phyloP scores from a whole-genome alignment of 2,888 invertebrate genomes.

The Nebria salina region DNA sequence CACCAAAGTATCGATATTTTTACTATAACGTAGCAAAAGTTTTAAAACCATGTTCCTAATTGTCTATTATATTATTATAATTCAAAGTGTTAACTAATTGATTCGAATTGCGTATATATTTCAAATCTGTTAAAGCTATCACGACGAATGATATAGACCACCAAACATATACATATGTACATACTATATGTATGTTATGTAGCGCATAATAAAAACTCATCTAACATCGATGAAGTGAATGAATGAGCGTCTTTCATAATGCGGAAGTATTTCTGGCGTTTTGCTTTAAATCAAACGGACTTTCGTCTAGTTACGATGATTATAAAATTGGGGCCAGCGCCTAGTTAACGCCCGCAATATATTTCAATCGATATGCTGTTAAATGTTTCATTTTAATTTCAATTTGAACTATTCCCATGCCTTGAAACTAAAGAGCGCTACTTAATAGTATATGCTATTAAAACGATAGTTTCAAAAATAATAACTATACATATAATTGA shows the following conservation, averaged over 20 bases:
- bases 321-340: slow-evolving; percentile 4
- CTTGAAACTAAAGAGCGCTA: background rate
- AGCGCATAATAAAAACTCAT: background rate
- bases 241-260: slow-evolving; percentile 9
- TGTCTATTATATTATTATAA: too few species aligned
- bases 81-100: background rate
- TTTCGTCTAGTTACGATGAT: background rate
- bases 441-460: too few species aligned
- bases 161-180: background rate
- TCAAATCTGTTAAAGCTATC: background rate
- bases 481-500: too few species aligned
- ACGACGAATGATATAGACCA: background rate
- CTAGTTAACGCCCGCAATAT: background rate
- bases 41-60: too few species aligned
- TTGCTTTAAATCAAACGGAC: background rate
- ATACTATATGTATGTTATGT: background rate
- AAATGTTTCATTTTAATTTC: background rate
- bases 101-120: background rate
- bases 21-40: too few species aligned
- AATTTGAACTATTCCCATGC: background rate
- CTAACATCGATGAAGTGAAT: background rate
- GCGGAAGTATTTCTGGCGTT: background rate
- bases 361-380: background rate
- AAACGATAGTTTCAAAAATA: too few species aligned
- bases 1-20: too few species aligned